phyloP scores from a whole-genome alignment of 2,113 vertebrate genomes.

The Telmatochromis sp. region DNA sequence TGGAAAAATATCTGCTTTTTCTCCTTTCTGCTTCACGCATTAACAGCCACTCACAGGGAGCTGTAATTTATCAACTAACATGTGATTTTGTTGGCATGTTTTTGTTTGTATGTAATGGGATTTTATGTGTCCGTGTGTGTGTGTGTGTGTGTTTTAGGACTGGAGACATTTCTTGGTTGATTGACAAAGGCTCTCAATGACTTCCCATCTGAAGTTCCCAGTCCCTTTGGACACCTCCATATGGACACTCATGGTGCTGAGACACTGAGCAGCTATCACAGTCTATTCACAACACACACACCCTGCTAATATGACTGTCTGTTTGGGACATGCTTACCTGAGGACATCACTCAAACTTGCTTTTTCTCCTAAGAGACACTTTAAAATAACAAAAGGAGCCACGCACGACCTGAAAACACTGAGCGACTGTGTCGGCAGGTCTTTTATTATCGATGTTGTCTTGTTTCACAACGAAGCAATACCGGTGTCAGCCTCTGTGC shows the following conservation, averaged over 20 bases:
- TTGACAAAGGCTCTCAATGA: constrained; percentile 75
- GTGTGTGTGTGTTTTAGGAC: constrained; percentile 51
- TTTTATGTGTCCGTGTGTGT: neutral
- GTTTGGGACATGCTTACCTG: neutral
- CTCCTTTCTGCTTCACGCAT: neutral
- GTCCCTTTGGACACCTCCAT: constrained; percentile 11
- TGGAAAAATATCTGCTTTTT: constrained; percentile 10
- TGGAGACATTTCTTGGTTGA: constrained; percentile 78
- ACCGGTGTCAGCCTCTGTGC: constrained; percentile 27
- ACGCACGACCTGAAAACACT: constrained; percentile 3
- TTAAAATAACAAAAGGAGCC: constrained; percentile 16
- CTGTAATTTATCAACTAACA: neutral
- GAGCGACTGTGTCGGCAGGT: neutral
- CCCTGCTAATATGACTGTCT: neutral
- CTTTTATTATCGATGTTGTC: constrained; percentile 3
- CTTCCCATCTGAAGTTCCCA: neutral
- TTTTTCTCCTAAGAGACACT: constrained; percentile 34
- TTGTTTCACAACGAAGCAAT: constrained; percentile 45
- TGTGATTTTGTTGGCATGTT: neutral
- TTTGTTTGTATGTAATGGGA: neutral
- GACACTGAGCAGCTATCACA: constrained; percentile 53
- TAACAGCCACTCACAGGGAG: neutral
- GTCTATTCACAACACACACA: neutral
- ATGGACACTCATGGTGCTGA: constrained; percentile 59
- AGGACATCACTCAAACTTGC: neutral